Percentiles rank a stretch among this genome's conserved stretches.
These are phyloP conservation scores for Hoplostethus atlanticus DNA, from an alignment of 2,797 vertebrate genomes.

Conservation along the genomic window DNA sequence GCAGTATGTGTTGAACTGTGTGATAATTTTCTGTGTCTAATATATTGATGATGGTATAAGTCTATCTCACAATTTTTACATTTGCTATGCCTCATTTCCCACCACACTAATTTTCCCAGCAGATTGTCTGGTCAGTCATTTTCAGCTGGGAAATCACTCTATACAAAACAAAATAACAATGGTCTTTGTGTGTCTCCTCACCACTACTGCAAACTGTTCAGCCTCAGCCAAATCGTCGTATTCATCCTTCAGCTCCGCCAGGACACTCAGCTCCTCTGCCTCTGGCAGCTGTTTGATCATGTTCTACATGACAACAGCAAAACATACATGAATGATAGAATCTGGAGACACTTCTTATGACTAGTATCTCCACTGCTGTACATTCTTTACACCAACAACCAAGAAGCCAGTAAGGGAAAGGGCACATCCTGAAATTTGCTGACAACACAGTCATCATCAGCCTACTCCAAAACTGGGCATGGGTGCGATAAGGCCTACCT, in stretches of 20 bases:
- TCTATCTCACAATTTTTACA: background rate
- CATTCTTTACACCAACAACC: no score
- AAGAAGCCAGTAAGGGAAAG: no score
- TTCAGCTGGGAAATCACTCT: slow-evolving; percentile 17
- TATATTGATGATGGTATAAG: slow-evolving; percentile 6
- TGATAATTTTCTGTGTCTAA: slow-evolving; percentile 30
- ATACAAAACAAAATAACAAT: background rate
- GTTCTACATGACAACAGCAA: slow-evolving; percentile 77
- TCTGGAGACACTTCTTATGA: background rate
- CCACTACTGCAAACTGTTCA: slow-evolving; percentile 91
- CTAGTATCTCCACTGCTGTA: no score
- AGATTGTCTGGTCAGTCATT: slow-evolving; percentile 27
- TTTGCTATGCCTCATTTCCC: slow-evolving; percentile 23
- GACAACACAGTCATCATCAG: no score
- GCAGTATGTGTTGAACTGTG: slow-evolving; percentile 45
- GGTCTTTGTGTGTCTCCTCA: slow-evolving; percentile 69
- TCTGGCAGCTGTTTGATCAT: slow-evolving; percentile 89
- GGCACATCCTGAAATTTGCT: no score
- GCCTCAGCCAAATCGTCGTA: slow-evolving; percentile 90
- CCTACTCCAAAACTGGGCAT: no score
- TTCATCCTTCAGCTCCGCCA: slow-evolving; percentile 89
- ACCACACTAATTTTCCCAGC: slow-evolving; percentile 17
- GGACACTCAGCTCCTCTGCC: slow-evolving; percentile 82
- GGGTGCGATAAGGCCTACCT: no score
- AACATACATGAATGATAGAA: slow-evolving; percentile 13